These are phyloP conservation scores for Halocynthia roretzi DNA, from an alignment of 23 tunicate species.

Conservation along the genomic window DNA sequence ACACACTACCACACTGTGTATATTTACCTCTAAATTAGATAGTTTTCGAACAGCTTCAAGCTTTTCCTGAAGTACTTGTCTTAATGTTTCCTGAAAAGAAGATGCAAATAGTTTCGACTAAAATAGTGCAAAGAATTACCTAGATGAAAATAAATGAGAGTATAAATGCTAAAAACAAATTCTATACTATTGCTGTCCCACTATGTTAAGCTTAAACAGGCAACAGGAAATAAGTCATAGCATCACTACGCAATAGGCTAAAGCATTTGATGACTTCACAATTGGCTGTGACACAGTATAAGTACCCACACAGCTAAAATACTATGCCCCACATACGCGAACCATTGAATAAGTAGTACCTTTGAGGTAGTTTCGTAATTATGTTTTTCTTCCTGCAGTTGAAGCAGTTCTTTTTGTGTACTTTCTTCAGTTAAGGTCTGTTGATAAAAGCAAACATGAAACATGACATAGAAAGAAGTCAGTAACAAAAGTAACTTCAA, in stretches of 20 bases:
- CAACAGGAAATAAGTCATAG: not conserved
- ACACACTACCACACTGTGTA: too few species aligned
- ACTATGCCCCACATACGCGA: too few species aligned
- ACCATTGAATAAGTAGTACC: too few species aligned
- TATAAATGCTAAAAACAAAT: too few species aligned
- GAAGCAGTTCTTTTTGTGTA: constrained; percentile 57
- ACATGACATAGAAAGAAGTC: not conserved
- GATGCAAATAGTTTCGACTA: not conserved
- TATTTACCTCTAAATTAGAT: constrained; percentile 55
- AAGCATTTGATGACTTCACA: not conserved
- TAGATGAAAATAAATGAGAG: too few species aligned
- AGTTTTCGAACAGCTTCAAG: constrained; percentile 78
- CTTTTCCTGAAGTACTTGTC: constrained; percentile 86
- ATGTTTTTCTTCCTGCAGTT: constrained; percentile 87
- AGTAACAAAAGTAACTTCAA: too few species aligned
- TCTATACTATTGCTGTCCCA: too few species aligned
- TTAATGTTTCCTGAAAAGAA: constrained; percentile 65
- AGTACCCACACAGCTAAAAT: not conserved
- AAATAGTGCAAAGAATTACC: too few species aligned
- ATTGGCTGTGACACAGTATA: too few species aligned
- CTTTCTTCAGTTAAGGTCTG: constrained; percentile 67
- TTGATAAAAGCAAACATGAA: not conserved
- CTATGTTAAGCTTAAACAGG: not conserved
- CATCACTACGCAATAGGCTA: not conserved
- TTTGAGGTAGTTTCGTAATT: constrained; percentile 92